phyloP scores from a whole-genome alignment of 1,140 invertebrate species.

The Thaumatotibia leucotreta region DNA sequence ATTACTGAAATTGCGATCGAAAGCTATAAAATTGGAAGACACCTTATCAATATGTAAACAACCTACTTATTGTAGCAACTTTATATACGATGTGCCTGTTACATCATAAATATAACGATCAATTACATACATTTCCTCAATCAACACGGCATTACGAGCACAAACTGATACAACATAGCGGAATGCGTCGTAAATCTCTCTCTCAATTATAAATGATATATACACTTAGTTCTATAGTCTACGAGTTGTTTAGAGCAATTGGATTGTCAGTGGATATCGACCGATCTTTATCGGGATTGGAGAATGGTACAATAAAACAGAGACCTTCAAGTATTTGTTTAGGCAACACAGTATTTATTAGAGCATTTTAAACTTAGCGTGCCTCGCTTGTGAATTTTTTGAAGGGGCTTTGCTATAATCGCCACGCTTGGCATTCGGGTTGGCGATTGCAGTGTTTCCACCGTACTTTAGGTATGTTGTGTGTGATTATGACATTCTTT shows the following conservation, averaged over 20 bases:
- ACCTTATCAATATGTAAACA: too few relatives aligned
- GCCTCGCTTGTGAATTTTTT: too few relatives aligned
- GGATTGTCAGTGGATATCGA: constrained; percentile 36
- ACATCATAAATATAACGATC: not conserved
- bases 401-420: too few relatives aligned
- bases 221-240: not conserved
- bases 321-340: not conserved
- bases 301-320: not conserved
- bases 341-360: not conserved
- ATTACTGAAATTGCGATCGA: too few relatives aligned
- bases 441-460: too few relatives aligned
- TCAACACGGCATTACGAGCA: not conserved
- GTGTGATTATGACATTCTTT: too few relatives aligned
- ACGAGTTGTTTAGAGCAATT: constrained; percentile 26
- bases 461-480: too few relatives aligned
- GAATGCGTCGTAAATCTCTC: not conserved
- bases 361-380: not conserved
- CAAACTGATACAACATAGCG: not conserved
- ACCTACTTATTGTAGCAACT: too few relatives aligned
- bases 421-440: too few relatives aligned
- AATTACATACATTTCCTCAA: not conserved
- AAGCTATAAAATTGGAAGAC: too few relatives aligned
- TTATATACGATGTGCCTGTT: not conserved
- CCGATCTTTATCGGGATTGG: constrained; percentile 32
- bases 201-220: constrained; percentile 8